Evolutionary conservation across 2,888 invertebrate genomes (phyloP).

Genomic region (Melinaea menophilus): DNA sequence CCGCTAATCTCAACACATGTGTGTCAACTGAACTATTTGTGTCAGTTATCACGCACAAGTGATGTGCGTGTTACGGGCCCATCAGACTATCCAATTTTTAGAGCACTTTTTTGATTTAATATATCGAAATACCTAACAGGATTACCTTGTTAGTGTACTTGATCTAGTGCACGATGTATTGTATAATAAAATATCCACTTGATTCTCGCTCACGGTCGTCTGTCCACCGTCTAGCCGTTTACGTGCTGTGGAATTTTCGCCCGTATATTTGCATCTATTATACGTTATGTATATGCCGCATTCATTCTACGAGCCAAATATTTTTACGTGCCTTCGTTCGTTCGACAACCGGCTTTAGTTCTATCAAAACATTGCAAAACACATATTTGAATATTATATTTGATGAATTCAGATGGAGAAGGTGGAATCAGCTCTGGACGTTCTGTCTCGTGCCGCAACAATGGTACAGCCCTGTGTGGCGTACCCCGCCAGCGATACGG

Average conservation of each 20-base stretch:
- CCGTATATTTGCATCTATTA: constrained; percentile 59
- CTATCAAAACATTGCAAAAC: constrained; percentile 1
- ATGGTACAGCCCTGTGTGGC: constrained; percentile 88
- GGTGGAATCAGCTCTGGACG: constrained; percentile 90
- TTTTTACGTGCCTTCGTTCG: constrained; percentile 46
- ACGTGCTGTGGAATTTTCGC: constrained; percentile 65
- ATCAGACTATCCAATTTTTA: too few relatives aligned
- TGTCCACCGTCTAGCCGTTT: constrained; percentile 71
- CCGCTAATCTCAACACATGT: constrained; percentile 20
- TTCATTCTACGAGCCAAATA: constrained; percentile 58
- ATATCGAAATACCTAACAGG: too few relatives aligned
- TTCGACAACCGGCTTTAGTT: constrained; percentile 17
- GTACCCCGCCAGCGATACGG: constrained; percentile 71
- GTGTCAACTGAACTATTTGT: constrained; percentile 31
- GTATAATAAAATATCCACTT: constrained; percentile 2
- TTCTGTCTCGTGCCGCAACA: constrained; percentile 91
- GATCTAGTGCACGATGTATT: too few relatives aligned
- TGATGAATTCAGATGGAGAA: constrained; percentile 75
- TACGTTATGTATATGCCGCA: constrained; percentile 51
- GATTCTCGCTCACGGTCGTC: constrained; percentile 46
- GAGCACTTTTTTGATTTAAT: too few relatives aligned
- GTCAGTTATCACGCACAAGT: constrained; percentile 31
- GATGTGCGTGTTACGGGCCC: too few relatives aligned
- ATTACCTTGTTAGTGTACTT: too few relatives aligned
- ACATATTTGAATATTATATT: background rate